Base-by-base conservation (phyloP, 1,140 invertebrate genomes). In the Leguminivora glycinivorella region DNA sequence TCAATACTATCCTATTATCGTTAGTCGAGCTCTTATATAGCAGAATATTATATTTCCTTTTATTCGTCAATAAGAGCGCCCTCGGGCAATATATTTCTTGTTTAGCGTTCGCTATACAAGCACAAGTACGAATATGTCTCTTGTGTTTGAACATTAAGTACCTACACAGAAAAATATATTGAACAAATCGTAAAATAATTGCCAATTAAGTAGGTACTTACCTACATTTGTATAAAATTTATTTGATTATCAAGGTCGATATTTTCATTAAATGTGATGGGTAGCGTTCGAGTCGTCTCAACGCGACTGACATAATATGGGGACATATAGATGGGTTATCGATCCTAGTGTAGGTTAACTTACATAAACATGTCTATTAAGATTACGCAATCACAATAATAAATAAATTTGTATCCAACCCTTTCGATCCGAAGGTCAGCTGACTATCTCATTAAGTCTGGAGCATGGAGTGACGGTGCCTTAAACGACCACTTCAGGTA, bases 101-200 rank as follows among this genome's bases (percentile, higher is more conserved):
- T 43, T 17, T 17, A 14, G 40, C 40, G 14, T 43, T 43, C 40
- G 40, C 14, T 3, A n/a, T 22, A n/a, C n/a, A 43, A 43, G 14
- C 9, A n/a, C n/a, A 43, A 43, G 14, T 43, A 43, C 40, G 0
- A 43, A 10, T 34, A 34, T 10, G 7, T n/a, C 14, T n/a, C 14
- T 14, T n/a, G 1, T 40, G 40, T 43, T n/a, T 43, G 40, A 43
- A 43, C 10, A 2, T 9, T 12, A n/a, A n/a, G n/a, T 14, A 14
- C 14, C n/a, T 43, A 43, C n/a, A 43, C 40, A 52, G 47, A 52
- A 52, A 52, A 52, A 52, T 22, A 52, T 52, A 17, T 52, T 52
- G 14, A 40, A 43, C 40, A 43, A 43, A 43, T 17, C 40, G n/a
- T 43, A n/a, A 2, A n/a, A 43, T n/a, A 43, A 43, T 17, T 43